Evolutionary conservation across 2,888 invertebrate genomes (phyloP), one percentile per base, ranked within the genome.

Genomic region (Lithophane socia): DNA sequence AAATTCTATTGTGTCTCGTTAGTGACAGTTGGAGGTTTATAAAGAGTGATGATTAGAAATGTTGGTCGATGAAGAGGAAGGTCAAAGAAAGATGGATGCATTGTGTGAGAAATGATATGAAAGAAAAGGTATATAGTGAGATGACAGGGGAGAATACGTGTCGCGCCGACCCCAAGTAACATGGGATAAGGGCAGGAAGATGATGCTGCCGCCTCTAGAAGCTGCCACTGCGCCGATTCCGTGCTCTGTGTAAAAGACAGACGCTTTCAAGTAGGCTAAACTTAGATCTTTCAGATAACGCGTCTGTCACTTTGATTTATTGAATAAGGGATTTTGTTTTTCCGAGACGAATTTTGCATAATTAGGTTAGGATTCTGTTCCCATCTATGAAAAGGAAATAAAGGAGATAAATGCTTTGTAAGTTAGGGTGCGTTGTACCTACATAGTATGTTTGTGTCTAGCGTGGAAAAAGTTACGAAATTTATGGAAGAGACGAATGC

Each of bases 231-330:
- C 10, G 16, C 10, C 2, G 3, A n/a, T 68, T 58, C 21, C 24
- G 3, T 49, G 10, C 13, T 77, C 44, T 80, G 37, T 24, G 54
- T 52, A 24, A 67, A 67, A 42, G 21, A 72, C 85, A 75, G 75
- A 63, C 10, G 79, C 54, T 80, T 75, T 72, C 65, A 85, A 85
- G 66, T 60, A 76, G 69, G 85, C 69, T 85, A 42, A 82, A 81
- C 81, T 80, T 73, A 69, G 72, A 77, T 82, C 66, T 70, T 66
- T 13, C 64, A 65, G 69, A 77, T 77, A 85, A 81, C 64, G 29
- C 82, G 52, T 13, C 68, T 72, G 72, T 82, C 75, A 85, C 54
- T 81, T 81, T 76, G 76, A 82, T 81, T 82, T 81, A 82, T 82
- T 69, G 85, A 85, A 80, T 69, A 24, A 54, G 47, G 54, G 47